Evolutionary conservation across 2,113 vertebrate genomes (phyloP).

Genomic region (Rhinoderma darwinii): DNA sequence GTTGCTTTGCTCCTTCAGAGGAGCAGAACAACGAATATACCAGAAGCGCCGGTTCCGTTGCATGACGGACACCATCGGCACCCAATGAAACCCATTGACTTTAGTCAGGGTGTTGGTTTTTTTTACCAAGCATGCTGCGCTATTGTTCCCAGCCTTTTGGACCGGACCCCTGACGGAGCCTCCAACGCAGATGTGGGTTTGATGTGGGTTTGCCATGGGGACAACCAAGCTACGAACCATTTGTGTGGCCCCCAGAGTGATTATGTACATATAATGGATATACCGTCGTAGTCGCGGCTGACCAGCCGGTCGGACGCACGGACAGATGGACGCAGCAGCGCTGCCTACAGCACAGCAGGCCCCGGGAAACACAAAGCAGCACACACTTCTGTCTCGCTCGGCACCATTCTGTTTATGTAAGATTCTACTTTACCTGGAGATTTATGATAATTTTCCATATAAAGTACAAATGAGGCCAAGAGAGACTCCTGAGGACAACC

Average conservation of each 20-base stretch:
- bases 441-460: conserved; percentile 31
- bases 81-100: too few relatives aligned
- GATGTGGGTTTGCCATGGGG: neutral
- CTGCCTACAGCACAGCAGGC: conserved; percentile 29
- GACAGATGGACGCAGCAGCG: conserved; percentile 25
- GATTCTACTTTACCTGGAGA: conserved; percentile 10
- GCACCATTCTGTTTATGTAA: conserved; percentile 42
- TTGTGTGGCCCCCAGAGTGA: neutral
- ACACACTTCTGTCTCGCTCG: conserved; percentile 4
- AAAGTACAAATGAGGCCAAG: conserved; percentile 39
- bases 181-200: too few relatives aligned
- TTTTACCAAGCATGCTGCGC: too few relatives aligned
- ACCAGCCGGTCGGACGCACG: conserved; percentile 10
- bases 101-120: too few relatives aligned
- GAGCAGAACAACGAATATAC: too few relatives aligned
- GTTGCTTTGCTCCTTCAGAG: too few relatives aligned
- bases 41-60: too few relatives aligned
- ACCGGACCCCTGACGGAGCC: too few relatives aligned
- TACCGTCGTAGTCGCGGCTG: neutral
- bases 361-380: conserved; percentile 12
- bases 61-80: too few relatives aligned
- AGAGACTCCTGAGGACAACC: conserved; percentile 22
- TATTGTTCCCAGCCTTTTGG: too few relatives aligned
- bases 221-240: neutral
- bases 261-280: neutral